Percentiles rank a stretch among this genome's conserved stretches.
phyloP scores from a whole-genome alignment of 2,797 vertebrate species.

The Sebastes oblongus region DNA sequence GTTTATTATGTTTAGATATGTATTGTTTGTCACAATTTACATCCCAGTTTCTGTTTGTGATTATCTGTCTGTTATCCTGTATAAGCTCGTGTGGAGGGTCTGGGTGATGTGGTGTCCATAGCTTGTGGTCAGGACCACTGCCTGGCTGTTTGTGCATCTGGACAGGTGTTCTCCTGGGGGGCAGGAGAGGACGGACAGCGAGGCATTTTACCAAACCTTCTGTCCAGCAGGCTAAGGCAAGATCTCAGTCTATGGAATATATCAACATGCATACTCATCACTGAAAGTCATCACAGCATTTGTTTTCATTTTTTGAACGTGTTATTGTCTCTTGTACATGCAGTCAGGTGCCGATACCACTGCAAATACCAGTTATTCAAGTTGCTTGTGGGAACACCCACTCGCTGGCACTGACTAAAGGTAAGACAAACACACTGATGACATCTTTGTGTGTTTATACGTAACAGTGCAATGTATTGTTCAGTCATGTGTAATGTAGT shows the following conservation, averaged over 20 bases:
- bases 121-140: slow-evolving; percentile 85
- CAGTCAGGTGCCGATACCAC: slow-evolving; percentile 54
- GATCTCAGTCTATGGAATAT: background rate
- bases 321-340: background rate
- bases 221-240: slow-evolving; percentile 68
- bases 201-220: slow-evolving; percentile 44
- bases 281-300: background rate
- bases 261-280: background rate
- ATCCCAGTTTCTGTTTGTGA: background rate
- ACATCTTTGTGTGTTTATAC: background rate
- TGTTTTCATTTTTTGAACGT: background rate
- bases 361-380: slow-evolving; percentile 85
- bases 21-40: background rate
- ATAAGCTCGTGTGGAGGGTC: slow-evolving; percentile 56
- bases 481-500: background rate
- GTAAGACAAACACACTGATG: slow-evolving; percentile 68
- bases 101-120: slow-evolving; percentile 52
- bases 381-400: slow-evolving; percentile 92
- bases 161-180: slow-evolving; percentile 85
- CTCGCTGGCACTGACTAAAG: slow-evolving; percentile 90
- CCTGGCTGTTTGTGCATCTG: slow-evolving; percentile 77
- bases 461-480: background rate
- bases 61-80: background rate
- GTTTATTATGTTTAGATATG: background rate
- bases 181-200: slow-evolving; percentile 80